phyloP scores from a whole-genome alignment of 2,797 vertebrate genomes.

The Rousettus madagascariensis region DNA sequence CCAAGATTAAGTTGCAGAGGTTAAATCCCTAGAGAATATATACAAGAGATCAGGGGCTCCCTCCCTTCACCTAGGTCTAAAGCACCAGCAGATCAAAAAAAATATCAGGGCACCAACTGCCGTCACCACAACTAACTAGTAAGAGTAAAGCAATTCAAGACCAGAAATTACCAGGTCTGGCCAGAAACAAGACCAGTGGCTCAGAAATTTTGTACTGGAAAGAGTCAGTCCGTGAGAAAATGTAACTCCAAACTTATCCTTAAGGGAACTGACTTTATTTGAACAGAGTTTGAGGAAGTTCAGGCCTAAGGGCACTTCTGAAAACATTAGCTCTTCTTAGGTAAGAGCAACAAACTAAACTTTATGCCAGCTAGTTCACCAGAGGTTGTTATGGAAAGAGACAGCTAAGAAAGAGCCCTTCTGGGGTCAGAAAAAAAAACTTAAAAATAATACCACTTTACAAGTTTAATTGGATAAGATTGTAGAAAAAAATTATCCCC shows the following conservation, averaged over 20 bases:
- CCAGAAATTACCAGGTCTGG: background rate
- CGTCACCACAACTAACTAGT: background rate
- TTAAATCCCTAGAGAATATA: background rate
- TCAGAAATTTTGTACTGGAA: background rate
- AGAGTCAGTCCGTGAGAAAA: background rate
- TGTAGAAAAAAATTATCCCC: background rate
- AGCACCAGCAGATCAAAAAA: background rate
- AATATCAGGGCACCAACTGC: background rate
- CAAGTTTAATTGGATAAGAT: background rate
- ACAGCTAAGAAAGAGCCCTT: background rate
- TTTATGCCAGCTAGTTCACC: background rate
- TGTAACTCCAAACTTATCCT: background rate
- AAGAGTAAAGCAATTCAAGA: background rate
- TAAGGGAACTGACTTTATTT: background rate
- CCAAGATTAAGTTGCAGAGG: background rate
- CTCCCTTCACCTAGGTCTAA: background rate
- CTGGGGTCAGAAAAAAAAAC: background rate
- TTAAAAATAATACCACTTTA: background rate
- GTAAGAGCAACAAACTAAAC: background rate
- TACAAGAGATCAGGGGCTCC: background rate
- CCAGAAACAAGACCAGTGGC: background rate
- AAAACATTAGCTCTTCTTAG: background rate
- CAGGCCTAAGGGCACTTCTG: background rate
- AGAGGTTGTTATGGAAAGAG: background rate
- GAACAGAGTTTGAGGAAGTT: background rate